Evolutionary conservation across 2,113 vertebrate genomes (phyloP).

Genomic region (Rhipidura dahli): DNA sequence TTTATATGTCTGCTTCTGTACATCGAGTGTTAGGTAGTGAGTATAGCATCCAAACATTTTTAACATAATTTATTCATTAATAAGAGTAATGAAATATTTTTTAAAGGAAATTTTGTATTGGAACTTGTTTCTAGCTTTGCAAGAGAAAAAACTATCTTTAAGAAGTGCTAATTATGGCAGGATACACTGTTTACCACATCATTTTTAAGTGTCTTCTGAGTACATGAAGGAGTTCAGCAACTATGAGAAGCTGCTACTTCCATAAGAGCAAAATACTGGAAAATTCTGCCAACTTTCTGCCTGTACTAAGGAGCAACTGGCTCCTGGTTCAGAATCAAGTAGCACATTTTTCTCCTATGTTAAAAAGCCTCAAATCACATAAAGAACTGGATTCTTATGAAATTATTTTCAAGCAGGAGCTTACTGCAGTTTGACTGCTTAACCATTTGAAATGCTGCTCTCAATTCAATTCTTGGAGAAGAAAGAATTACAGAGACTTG

Average conservation of each 20-base stretch:
- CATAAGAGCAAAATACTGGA: neutral
- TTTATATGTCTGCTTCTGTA: slow-evolving; percentile 21
- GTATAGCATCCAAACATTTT: neutral
- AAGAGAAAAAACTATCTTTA: neutral
- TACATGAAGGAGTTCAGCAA: neutral
- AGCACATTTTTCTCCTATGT: neutral
- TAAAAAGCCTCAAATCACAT: neutral
- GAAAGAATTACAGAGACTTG: neutral
- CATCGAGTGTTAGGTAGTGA: neutral
- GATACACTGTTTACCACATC: neutral
- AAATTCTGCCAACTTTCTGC: neutral
- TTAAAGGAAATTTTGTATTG: neutral
- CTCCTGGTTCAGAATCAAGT: neutral
- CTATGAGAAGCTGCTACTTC: neutral
- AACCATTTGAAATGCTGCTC: neutral
- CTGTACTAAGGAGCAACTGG: neutral
- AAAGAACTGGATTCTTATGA: neutral
- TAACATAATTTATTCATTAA: neutral
- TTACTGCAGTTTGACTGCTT: neutral
- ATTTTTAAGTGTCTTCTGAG: neutral
- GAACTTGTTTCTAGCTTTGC: neutral
- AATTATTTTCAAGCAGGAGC: neutral
- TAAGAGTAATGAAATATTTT: neutral
- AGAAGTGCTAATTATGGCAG: neutral
- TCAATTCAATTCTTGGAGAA: neutral